Evolutionary conservation across 2,113 vertebrate genomes (phyloP).

Genomic region (Mastomys coucha): DNA sequence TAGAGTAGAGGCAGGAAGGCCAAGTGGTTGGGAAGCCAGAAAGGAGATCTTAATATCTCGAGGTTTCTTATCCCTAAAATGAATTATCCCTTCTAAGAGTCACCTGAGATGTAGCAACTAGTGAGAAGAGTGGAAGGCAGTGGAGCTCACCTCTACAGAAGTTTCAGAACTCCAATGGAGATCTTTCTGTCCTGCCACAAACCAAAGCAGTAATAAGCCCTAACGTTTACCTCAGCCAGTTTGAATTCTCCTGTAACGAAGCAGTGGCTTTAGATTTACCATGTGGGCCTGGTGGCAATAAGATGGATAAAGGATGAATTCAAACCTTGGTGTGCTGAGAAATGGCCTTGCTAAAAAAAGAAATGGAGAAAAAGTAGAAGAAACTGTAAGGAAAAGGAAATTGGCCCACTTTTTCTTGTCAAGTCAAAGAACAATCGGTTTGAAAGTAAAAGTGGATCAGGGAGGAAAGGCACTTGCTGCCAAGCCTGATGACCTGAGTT

Average conservation of each 20-base stretch:
- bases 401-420: background rate
- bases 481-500: background rate
- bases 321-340: background rate
- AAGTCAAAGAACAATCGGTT: background rate
- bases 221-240: background rate
- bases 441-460: background rate
- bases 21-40: background rate
- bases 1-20: background rate
- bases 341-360: background rate
- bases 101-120: background rate
- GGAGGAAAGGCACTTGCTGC: background rate
- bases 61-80: background rate
- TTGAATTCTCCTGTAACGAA: conserved; percentile 24
- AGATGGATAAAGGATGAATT: background rate
- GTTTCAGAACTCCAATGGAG: background rate
- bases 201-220: background rate
- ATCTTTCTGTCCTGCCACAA: background rate
- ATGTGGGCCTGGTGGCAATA: background rate
- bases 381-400: background rate
- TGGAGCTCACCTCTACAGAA: background rate
- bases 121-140: background rate
- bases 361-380: background rate
- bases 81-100: conserved; percentile 1
- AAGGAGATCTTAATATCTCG: background rate
- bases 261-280: background rate